phyloP scores from a whole-genome alignment of 2,888 invertebrate species.

The Anodontia alba region DNA sequence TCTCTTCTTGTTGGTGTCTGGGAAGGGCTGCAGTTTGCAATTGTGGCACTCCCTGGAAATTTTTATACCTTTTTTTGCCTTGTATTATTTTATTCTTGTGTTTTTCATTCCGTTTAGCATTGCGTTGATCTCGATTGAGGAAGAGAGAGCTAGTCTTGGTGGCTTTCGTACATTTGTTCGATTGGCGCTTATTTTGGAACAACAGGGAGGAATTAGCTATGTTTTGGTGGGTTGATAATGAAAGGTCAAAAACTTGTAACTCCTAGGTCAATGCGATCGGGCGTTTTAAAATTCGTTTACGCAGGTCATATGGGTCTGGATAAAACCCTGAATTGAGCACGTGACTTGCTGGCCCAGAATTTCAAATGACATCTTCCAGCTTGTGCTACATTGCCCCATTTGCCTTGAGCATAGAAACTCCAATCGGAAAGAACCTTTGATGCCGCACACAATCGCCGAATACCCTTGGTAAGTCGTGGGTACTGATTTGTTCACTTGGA shows the following conservation, averaged over 20 bases:
- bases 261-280: constrained; percentile 38
- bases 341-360: constrained; percentile 61
- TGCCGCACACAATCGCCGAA: constrained; percentile 35
- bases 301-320: constrained; percentile 59
- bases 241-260: constrained; percentile 45
- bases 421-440: constrained; percentile 53
- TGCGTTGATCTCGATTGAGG: no score
- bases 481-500: constrained; percentile 53
- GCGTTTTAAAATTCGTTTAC: constrained; percentile 54
- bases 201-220: constrained; percentile 37
- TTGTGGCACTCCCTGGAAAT: no score
- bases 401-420: constrained; percentile 34
- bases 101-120: no score
- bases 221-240: constrained; percentile 34
- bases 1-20: constrained; percentile 8
- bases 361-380: constrained; percentile 41
- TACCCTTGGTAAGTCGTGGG: constrained; percentile 54
- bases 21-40: no score
- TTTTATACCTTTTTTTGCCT: no score
- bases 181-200: constrained; percentile 29
- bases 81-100: no score
- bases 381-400: constrained; percentile 45
- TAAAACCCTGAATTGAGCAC: constrained; percentile 46
- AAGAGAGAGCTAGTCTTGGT: constrained; percentile 4
- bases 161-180: background rate